These are phyloP conservation scores for Mesitornis unicolor DNA, from an alignment of 2,113 vertebrate species.

Conservation along the genomic window DNA sequence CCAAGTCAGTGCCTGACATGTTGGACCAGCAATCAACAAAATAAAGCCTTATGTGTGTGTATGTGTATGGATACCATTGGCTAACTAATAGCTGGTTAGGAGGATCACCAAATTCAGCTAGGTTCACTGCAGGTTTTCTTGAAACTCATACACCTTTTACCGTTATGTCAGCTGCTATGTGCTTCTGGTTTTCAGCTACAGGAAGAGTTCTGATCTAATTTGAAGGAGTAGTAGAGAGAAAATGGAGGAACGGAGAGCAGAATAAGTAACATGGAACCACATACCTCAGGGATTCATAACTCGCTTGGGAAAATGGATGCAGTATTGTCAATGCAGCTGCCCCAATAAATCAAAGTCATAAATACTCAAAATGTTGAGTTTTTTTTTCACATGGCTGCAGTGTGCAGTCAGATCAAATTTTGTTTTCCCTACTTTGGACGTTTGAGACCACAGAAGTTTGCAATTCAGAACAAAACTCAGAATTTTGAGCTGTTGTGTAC, in stretches of 20 bases:
- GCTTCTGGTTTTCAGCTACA: background rate
- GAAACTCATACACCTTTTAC: background rate
- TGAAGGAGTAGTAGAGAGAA: background rate
- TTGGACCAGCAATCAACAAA: background rate
- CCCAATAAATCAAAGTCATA: background rate
- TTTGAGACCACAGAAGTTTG: background rate
- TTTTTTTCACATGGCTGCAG: background rate
- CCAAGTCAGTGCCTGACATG: background rate
- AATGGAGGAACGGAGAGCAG: background rate
- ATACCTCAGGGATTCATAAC: background rate
- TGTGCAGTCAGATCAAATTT: background rate
- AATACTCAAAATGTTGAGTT: background rate
- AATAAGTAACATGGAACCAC: background rate
- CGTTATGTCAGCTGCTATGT: background rate
- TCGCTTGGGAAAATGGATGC: background rate
- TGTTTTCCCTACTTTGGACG: background rate
- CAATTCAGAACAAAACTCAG: background rate
- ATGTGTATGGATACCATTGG: background rate
- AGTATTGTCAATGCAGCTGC: background rate
- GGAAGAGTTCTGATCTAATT: background rate
- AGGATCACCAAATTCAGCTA: background rate
- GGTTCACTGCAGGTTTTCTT: background rate
- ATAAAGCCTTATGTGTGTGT: too few relatives aligned
- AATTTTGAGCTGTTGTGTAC: background rate
- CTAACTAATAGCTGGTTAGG: background rate